Evolutionary conservation across 2,888 invertebrate genomes (phyloP).

Genomic region (Lacanobia oleracea): DNA sequence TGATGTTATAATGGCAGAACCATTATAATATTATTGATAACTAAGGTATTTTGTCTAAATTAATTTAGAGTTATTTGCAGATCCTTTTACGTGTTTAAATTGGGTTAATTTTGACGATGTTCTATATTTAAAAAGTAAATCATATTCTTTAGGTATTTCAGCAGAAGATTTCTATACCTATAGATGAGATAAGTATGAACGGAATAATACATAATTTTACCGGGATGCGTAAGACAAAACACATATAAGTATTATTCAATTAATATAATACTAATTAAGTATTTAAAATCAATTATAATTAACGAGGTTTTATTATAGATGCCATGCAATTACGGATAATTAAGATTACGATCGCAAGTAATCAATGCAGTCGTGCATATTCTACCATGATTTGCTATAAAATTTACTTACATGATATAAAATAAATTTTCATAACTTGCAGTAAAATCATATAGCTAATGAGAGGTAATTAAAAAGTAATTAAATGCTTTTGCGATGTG

Average conservation of each 20-base stretch:
- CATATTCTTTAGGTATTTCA: not conserved
- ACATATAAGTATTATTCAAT: too few relatives aligned
- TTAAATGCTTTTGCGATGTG: conserved; percentile 28
- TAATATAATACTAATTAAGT: not conserved
- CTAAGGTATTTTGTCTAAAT: not conserved
- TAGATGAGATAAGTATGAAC: not conserved
- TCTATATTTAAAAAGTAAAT: not conserved
- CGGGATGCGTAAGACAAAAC: not conserved
- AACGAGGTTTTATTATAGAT: conserved; percentile 1
- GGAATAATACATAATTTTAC: too few relatives aligned
- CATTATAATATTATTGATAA: conserved; percentile 4
- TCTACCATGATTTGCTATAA: conserved; percentile 1
- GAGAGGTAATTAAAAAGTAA: conserved; percentile 40
- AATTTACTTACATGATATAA: conserved; percentile 4
- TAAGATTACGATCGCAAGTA: conserved; percentile 6
- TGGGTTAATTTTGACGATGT: not conserved
- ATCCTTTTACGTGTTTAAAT: not conserved
- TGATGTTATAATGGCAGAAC: not conserved
- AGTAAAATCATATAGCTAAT: conserved; percentile 22
- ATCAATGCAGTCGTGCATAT: not conserved
- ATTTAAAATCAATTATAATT: not conserved
- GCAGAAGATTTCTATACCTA: not conserved
- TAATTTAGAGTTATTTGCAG: not conserved
- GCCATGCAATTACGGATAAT: not conserved
- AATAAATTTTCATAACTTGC: conserved; percentile 10